Percentiles rank a stretch among this genome's conserved stretches.
These are phyloP conservation scores for Lochmaea capreae DNA, from an alignment of 2,888 invertebrate species.

Conservation along the genomic window DNA sequence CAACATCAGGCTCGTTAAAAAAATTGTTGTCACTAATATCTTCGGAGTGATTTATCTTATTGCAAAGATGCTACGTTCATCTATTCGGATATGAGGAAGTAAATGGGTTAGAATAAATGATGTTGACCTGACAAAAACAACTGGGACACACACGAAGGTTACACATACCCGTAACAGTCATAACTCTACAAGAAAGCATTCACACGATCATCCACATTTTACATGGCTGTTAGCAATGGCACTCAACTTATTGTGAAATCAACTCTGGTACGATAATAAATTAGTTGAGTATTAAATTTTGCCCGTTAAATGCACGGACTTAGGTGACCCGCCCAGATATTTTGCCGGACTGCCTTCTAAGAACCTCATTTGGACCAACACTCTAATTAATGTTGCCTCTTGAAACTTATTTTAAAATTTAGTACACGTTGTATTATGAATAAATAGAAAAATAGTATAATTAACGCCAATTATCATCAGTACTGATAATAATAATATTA, in stretches of 20 bases:
- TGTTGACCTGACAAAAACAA: conserved; percentile 36
- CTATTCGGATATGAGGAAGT: conserved; percentile 24
- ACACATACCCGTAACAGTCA: conserved; percentile 36
- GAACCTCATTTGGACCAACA: conserved; percentile 32
- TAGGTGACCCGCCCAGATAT: conserved; percentile 45
- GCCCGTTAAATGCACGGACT: conserved; percentile 46
- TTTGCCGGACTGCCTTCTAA: conserved; percentile 40
- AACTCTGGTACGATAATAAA: conserved; percentile 46
- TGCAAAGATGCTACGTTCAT: conserved; percentile 11
- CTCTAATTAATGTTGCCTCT: neutral
- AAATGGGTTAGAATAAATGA: conserved; percentile 33
- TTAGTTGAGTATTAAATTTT: conserved; percentile 48
- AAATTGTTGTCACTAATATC: conserved; percentile 5
- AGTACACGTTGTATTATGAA: too few species aligned
- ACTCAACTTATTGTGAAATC: conserved; percentile 45
- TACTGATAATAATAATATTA: too few species aligned
- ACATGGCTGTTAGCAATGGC: conserved; percentile 48
- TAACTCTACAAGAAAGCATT: conserved; percentile 43
- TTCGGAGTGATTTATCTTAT: conserved; percentile 23
- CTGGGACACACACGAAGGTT: conserved; percentile 44
- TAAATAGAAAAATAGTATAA: too few species aligned
- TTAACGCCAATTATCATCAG: too few species aligned
- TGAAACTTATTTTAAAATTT: neutral
- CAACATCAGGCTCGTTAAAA: neutral
- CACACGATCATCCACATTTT: conserved; percentile 49